These are phyloP conservation scores for Orthonyx spaldingii DNA, from an alignment of 2,113 vertebrate species.

Conservation along the genomic window DNA sequence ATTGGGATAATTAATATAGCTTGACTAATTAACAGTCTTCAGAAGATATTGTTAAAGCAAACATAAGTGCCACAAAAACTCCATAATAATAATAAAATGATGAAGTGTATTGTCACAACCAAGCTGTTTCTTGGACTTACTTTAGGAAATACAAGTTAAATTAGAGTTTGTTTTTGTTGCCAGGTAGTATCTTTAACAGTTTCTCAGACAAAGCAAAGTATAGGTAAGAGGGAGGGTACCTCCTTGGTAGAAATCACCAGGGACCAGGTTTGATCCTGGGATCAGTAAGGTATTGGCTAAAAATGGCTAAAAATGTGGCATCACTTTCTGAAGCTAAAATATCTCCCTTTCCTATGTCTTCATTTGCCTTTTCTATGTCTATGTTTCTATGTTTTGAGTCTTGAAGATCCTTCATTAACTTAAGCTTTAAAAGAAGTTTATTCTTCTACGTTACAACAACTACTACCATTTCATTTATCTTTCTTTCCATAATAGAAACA, in stretches of 20 bases:
- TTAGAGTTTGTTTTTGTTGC: background rate
- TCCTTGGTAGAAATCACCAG: background rate
- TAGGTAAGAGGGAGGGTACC: background rate
- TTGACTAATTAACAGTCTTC: constrained; percentile 36
- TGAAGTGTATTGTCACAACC: background rate
- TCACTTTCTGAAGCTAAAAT: background rate
- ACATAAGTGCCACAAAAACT: constrained; percentile 13
- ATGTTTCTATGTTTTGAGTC: background rate
- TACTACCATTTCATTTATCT: background rate
- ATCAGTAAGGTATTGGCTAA: background rate
- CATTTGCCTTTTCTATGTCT: too few species aligned
- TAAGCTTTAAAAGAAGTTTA: background rate
- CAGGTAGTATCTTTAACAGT: background rate
- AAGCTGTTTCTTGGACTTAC: background rate
- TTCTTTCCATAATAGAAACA: background rate
- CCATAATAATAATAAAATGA: background rate
- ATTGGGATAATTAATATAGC: constrained; percentile 47
- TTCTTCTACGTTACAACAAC: background rate
- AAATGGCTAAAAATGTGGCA: background rate
- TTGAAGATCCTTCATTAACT: background rate
- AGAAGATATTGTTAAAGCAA: constrained; percentile 40
- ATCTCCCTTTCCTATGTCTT: background rate
- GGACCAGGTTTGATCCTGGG: background rate
- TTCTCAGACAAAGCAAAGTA: background rate
- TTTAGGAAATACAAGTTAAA: background rate